Evolutionary conservation across 1,140 invertebrate genomes (phyloP).

Genomic region (Pseudachorutes palmiensis): DNA sequence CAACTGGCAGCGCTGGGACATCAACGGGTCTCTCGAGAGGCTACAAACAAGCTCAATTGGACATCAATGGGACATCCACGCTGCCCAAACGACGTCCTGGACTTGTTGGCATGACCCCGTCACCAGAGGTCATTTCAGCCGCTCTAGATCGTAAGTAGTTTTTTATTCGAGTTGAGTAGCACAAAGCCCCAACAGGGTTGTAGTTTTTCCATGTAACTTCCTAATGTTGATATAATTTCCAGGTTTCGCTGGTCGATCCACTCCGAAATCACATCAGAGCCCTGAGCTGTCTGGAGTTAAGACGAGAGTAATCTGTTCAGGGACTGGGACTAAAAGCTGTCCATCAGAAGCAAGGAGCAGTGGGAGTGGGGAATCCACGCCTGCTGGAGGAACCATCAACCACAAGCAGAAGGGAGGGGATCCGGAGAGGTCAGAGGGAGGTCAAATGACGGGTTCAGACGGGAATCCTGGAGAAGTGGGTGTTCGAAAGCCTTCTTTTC

Average conservation of each 20-base stretch:
- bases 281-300: neutral
- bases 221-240: neutral
- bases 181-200: neutral
- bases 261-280: conserved; percentile 24
- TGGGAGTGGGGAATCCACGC: conserved; percentile 37
- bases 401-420: conserved; percentile 37
- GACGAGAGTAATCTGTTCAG: neutral
- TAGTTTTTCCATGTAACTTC: neutral
- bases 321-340: conserved; percentile 18
- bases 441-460: conserved; percentile 1
- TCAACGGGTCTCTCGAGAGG: conserved; percentile 36
- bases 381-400: conserved; percentile 32
- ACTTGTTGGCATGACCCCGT: conserved; percentile 37
- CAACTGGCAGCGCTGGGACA: conserved; percentile 37
- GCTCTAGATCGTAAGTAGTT: conserved; percentile 41
- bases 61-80: conserved; percentile 26
- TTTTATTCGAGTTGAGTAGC: too few relatives aligned
- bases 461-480: neutral
- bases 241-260: conserved; percentile 28
- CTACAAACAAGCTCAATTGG: conserved; percentile 36
- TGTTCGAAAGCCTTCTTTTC: conserved; percentile 27
- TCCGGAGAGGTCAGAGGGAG: conserved; percentile 26
- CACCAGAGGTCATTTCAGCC: conserved; percentile 37
- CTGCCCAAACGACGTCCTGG: conserved; percentile 28
- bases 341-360: conserved; percentile 33